These are phyloP conservation scores for Mus minutoides DNA, from an alignment of 2,797 vertebrate species.

Conservation along the genomic window DNA sequence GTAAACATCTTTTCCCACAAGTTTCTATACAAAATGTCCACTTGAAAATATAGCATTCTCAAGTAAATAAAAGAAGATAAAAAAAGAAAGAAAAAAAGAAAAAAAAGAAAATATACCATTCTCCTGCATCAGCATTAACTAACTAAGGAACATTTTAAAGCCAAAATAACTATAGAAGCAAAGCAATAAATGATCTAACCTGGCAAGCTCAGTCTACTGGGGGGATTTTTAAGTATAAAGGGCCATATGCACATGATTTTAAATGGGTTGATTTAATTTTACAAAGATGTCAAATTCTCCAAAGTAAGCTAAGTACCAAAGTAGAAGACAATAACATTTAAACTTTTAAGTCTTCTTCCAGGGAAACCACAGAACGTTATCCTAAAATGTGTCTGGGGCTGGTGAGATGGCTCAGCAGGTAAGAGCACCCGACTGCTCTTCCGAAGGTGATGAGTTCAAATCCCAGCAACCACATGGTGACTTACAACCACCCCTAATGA, in stretches of 20 bases:
- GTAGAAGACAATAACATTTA: neutral
- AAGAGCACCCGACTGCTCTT: too few species aligned
- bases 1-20: neutral
- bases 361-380: neutral
- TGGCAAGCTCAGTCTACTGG: neutral
- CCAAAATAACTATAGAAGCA: neutral
- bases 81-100: too few species aligned
- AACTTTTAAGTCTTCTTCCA: neutral
- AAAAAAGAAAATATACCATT: too few species aligned
- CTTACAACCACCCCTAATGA: too few species aligned
- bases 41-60: neutral
- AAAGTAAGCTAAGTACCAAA: neutral
- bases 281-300: neutral
- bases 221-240: neutral
- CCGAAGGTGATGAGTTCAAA: too few species aligned
- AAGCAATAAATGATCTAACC: neutral
- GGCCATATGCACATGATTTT: neutral
- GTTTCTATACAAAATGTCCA: neutral
- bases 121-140: neutral
- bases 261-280: neutral
- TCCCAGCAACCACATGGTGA: too few species aligned
- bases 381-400: neutral
- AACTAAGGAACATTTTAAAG: neutral
- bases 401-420: too few species aligned
- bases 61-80: too few species aligned